Base-by-base conservation (phyloP, 92 coral and sea anemone species). In the Bergia sp. region DNA sequence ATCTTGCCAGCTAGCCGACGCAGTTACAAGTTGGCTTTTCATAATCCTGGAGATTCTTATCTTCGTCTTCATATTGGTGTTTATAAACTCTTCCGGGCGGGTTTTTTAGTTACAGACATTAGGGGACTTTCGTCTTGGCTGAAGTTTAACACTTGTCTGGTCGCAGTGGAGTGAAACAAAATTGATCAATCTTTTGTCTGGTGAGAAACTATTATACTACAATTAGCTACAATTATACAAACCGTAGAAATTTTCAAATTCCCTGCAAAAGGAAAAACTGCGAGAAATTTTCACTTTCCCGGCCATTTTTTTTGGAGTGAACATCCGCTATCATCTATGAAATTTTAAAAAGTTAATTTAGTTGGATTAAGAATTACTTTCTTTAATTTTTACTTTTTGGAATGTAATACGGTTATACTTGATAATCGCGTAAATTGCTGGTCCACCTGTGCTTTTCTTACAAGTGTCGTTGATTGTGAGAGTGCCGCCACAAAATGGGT, bases 1-100 rank as follows among this genome's bases (percentile, higher is more conserved):
- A 76, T 7, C 50, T 41, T 76, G 80, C 50, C 50, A 41, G 53
- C 80, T 75, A 53, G 50, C 80, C 80, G 23, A 16, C 80, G 10
- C 41, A 41, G 15, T 75, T 42, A 40, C 7, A 75, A 75, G 21
- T 41, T 42, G 43, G 9, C n/a, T 21, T 74, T 74, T 40, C 15
- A 4, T 41, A 76, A 13, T 76, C 16, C 45, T 15, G 29, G 8
- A 18, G 9, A 9, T 29, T 11, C 10, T 38, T 40, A 37, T 73
- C 20, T 73, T 73, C 23, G 77, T 38, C n/a, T 1, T 40, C 21
- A 29, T 15, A 37, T 12, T 65, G 4, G 29, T 29, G 16, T 3
- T 8, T 0, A 37, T 36, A 10, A 38, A 18, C n/a, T 73, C 58
- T 53, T 53, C 58, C 58, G 58, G 58, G 15, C 2, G 69, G 23